Evolutionary conservation across 2,888 invertebrate genomes (phyloP), one percentile per base, ranked within the genome.

Genomic region (Drosophila nr. perissopoda): DNA sequence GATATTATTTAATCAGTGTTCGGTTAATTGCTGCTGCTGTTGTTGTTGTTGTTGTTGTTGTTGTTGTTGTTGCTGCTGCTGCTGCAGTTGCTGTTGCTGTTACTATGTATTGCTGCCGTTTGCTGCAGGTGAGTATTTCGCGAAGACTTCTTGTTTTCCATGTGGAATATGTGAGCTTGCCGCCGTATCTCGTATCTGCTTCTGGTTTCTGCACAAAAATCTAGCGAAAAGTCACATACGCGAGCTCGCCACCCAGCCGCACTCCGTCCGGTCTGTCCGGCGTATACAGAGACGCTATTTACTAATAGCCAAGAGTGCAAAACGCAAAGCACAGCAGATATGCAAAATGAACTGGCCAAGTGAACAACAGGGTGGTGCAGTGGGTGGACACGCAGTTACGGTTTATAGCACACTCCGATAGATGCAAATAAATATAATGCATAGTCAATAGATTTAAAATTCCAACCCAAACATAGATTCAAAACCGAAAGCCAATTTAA

Each of bases 161-260:
- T 72, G 59, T 66, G 34, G 52, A 81, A 79, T 80, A 85, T 89
- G 85, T 85, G 88, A 88, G 89, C 83, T 82, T 67, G 65, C 51
- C 46, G 58, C 46, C 40, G 52, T 82, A 81, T 81, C 73, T 88
- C 63, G 66, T 89, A 89, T 89, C 86, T 89, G 82, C 88, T 89
- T 86, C 85, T 86, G 85, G 85, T 86, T 89, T 87, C 73, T 83
- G 54, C 48, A 36, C 59, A 65, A 59, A 62, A 79, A 84, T 81
- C 72, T 71, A 54, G 11, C 70, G 64, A 83, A 91, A 91, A 90
- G 91, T 91, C 91, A 91, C 91, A 91, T 91, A 90, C 88, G 16
- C n/a, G 58, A 42, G 29, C 76, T 65, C 48, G 58, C 65, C 75
- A 76, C 61, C 58, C 64, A 63, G 51, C 59, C 56, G 34, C 65